Conservation (phyloP, 2,888 invertebrate genomes). For the Oscheius sp. region DNA sequence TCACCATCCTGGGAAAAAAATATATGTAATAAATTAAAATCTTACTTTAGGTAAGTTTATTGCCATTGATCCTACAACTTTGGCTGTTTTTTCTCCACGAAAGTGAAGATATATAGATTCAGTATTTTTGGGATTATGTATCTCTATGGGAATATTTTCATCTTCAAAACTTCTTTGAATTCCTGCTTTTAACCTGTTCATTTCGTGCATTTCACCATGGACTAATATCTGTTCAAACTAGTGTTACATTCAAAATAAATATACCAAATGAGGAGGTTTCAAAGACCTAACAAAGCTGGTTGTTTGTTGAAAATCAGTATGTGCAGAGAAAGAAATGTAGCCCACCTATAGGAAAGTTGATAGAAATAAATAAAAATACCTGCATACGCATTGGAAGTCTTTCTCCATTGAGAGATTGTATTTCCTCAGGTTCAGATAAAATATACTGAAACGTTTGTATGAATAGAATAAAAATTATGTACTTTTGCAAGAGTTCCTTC, state of each 20-base stretch:
- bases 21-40: background rate
- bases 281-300: constrained; percentile 94
- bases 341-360: constrained; percentile 78
- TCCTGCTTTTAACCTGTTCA: constrained; percentile 94
- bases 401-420: constrained; percentile 92
- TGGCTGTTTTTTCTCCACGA: constrained; percentile 96
- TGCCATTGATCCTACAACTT: constrained; percentile 93
- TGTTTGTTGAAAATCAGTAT: constrained; percentile 97
- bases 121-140: constrained; percentile 96
- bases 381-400: constrained; percentile 83
- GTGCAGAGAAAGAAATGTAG: constrained; percentile 99
- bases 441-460: constrained; percentile 83
- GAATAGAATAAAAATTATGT: background rate
- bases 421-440: constrained; percentile 96
- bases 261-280: constrained; percentile 92
- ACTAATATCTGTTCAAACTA: constrained; percentile 84
- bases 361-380: constrained; percentile 34
- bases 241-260: background rate
- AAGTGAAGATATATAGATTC: constrained; percentile 92
- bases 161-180: constrained; percentile 92
- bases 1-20: constrained; percentile 79
- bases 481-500: constrained; percentile 78
- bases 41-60: constrained; percentile 81
- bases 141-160: constrained; percentile 76
- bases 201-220: constrained; percentile 98